A percentile compares a stretch with the other conserved stretches of the same genome.
Evolutionary conservation across 1,140 invertebrate species (phyloP).

Genomic region (Drosophila yakuba): DNA sequence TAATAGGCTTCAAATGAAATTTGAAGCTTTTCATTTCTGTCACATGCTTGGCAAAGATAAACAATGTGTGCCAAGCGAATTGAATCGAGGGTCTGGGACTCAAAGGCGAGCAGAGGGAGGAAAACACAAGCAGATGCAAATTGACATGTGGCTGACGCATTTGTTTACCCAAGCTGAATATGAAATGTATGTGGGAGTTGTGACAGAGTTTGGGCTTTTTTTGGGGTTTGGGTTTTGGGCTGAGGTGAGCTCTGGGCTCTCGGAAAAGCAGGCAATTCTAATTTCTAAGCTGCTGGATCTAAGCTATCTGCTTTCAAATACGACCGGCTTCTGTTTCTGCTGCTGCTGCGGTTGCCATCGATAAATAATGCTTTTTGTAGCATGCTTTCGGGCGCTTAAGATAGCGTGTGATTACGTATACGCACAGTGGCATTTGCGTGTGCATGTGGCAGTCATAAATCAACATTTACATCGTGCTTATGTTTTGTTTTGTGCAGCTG

Average conservation of each 20-base stretch:
- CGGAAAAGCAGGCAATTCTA: conserved; percentile 35
- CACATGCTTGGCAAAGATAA: conserved; percentile 47
- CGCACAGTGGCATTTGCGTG: conserved; percentile 13
- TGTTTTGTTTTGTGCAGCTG: conserved; percentile 37
- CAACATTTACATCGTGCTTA: conserved; percentile 72
- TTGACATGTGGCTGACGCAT: conserved; percentile 67
- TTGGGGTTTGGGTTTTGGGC: not conserved
- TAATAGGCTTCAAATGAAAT: conserved; percentile 65
- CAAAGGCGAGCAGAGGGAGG: conserved; percentile 15
- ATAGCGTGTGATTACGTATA: conserved; percentile 46
- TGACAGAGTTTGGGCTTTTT: conserved; percentile 15
- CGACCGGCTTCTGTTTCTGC: not conserved
- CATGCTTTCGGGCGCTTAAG: conserved; percentile 44
- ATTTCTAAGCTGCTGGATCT: conserved; percentile 33
- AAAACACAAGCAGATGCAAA: conserved; percentile 36
- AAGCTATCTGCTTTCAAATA: conserved; percentile 38
- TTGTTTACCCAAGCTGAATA: conserved; percentile 73
- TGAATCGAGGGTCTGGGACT: not conserved
- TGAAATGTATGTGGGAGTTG: conserved; percentile 53
- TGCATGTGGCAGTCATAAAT: conserved; percentile 65
- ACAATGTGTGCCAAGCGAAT: not conserved
- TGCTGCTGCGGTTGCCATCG: conserved; percentile 51
- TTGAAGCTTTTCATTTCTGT: conserved; percentile 62
- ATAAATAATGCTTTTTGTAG: conserved; percentile 69
- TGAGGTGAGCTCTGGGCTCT: conserved; percentile 28